Evolutionary conservation across 30 jellyfish, hydroid and myxozoan genomes (phyloP), one percentile per base, ranked within the genome.

Genomic region (Chrysaora quinquecirrha): DNA sequence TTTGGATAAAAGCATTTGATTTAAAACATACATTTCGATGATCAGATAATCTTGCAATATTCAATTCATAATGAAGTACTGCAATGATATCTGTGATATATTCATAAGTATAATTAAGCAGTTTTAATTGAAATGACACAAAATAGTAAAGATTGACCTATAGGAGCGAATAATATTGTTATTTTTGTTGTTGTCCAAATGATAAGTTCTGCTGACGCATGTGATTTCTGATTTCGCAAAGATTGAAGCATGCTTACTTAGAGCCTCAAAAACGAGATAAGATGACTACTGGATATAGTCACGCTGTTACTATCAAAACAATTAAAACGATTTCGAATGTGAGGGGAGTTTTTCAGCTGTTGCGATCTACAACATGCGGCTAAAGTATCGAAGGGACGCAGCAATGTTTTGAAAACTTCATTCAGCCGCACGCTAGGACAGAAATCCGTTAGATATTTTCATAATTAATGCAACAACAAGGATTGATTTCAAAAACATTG

Each of bases 341-440:
- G 23, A 56, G 80, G 47, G 65, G 50, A 69, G 64, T 28, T 47
- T 30, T 68, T 70, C 92, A 82, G 85, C 92, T 82, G 92, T 70
- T 75, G 34, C 20, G 74, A 16, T 30, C 35, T 82, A 85, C 92
- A 63, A 68, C 92, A 82, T 82, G 92, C 85, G 73, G 92, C 34
- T 25, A 50, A 30, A 35, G 76, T 69, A 69, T 56, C 77, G 32
- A n/a, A 46, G 28, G 56, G 46, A 11, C 34, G 22, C 2, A 20
- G 34, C 6, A 64, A 56, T 82, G 92, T 58, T 82, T 50, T 28
- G 38, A 69, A 71, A 16, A 22, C 29, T 16, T 38, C 68, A 52
- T 69, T 70, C 71, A 1, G 54, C 61, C 47, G 35, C 85, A 70
- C 92, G 31, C 85, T 82, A 80, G 69, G 32, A 56, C 56, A 74